A percentile compares a stretch with the other conserved stretches of the same genome.
phyloP scores from a whole-genome alignment of 2,888 invertebrate species.

The Sarcophaga rosellei region DNA sequence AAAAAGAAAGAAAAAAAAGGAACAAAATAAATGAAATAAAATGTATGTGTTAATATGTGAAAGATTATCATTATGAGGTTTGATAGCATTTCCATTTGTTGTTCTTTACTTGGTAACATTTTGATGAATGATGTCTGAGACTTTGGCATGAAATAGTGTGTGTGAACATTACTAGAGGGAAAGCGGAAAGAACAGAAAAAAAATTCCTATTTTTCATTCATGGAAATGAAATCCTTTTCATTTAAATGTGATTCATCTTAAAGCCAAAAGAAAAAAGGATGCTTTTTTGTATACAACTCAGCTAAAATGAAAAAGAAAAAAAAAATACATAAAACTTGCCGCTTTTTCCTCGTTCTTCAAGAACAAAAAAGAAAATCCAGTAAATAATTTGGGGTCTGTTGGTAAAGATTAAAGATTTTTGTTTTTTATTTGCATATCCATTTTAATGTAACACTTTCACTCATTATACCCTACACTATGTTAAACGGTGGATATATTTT shows the following conservation, averaged over 20 bases:
- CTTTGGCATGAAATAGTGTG: conserved; percentile 40
- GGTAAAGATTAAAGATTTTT: not conserved
- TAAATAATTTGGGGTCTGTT: not conserved
- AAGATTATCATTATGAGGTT: conserved; percentile 55
- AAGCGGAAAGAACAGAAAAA: not conserved
- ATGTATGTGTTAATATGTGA: conserved; percentile 29
- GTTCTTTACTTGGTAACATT: conserved; percentile 16
- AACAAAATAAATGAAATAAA: not conserved
- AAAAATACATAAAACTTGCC: conserved; percentile 15
- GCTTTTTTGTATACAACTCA: conserved; percentile 36
- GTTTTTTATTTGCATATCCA: conserved; percentile 10
- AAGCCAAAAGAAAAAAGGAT: not conserved
- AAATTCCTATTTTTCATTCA: conserved; percentile 48
- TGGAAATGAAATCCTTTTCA: conserved; percentile 42
- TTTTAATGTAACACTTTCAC: not conserved
- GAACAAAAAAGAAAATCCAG: not conserved
- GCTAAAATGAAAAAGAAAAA: not conserved
- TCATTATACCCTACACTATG: not conserved
- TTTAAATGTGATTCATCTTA: not conserved
- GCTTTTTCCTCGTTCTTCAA: not conserved
- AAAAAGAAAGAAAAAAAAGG: not conserved
- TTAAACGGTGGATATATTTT: too few species aligned
- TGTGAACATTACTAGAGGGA: conserved; percentile 39
- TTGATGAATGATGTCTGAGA: conserved; percentile 59
- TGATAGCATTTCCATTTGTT: conserved; percentile 28